phyloP scores from a whole-genome alignment of 2,113 vertebrate genomes.

The Oreotragus oreotragus region DNA sequence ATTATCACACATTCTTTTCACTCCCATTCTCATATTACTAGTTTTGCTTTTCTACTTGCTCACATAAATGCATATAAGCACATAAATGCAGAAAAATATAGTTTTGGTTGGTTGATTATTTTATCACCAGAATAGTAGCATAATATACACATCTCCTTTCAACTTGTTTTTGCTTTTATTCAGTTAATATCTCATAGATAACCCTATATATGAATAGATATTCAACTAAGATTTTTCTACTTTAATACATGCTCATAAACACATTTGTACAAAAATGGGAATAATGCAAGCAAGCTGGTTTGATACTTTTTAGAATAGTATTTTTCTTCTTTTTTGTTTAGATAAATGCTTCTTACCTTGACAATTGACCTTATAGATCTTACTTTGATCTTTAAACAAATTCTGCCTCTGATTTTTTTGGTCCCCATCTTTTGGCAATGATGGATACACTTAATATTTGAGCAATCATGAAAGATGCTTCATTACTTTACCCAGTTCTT shows the following conservation, averaged over 20 bases:
- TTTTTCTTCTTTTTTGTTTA: background rate
- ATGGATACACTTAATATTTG: background rate
- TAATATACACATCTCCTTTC: background rate
- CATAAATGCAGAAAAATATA: background rate
- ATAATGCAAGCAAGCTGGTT: background rate
- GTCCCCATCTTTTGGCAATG: background rate
- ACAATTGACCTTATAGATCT: background rate
- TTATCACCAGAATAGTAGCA: slow-evolving; percentile 19
- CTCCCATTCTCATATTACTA: background rate
- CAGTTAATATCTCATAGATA: background rate
- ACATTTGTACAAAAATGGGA: background rate
- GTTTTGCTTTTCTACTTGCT: background rate
- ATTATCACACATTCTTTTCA: background rate
- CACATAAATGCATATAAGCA: background rate
- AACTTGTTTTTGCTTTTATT: background rate
- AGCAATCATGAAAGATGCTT: background rate
- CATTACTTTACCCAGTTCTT: background rate
- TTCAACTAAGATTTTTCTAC: background rate
- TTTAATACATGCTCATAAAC: background rate
- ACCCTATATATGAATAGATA: background rate
- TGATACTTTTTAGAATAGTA: background rate
- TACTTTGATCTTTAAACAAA: background rate
- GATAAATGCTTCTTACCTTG: background rate
- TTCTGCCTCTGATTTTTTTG: background rate
- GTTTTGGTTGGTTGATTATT: background rate